phyloP scores from a whole-genome alignment of 2,797 vertebrate genomes.

The Florisuga fusca region DNA sequence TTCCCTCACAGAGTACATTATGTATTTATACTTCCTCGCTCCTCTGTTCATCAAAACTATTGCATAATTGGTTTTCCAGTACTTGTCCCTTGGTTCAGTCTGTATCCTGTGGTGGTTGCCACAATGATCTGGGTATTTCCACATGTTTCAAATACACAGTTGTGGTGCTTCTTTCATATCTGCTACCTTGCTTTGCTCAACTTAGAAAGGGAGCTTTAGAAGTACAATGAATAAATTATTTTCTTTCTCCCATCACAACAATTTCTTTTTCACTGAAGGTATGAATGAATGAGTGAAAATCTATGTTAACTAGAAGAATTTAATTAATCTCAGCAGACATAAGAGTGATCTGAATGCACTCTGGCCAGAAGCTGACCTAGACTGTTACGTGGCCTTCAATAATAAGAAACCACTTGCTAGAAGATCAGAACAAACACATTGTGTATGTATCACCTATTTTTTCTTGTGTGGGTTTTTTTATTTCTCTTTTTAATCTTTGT shows the following conservation, averaged over 20 bases:
- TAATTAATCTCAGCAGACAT: neutral
- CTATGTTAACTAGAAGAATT: neutral
- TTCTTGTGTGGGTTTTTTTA: rapidly evolving
- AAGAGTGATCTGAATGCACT: neutral
- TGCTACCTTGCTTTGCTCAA: neutral
- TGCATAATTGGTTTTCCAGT: neutral
- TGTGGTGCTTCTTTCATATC: neutral
- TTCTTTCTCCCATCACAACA: neutral
- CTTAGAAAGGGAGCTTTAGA: neutral
- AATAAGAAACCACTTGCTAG: neutral
- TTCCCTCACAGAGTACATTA: neutral
- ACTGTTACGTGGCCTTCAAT: neutral
- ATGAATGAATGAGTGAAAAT: neutral
- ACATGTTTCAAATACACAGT: neutral
- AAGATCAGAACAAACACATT: neutral
- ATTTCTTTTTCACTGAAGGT: neutral
- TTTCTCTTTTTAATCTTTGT: neutral
- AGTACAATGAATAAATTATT: neutral
- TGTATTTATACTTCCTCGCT: neutral
- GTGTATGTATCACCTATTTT: neutral
- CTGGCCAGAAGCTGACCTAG: neutral
- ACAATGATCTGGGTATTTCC: neutral
- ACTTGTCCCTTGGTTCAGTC: neutral
- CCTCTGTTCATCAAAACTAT: neutral
- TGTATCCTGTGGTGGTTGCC: neutral